Conservation (phyloP, 2,113 vertebrate genomes). For the Stegostoma tigrinum region DNA sequence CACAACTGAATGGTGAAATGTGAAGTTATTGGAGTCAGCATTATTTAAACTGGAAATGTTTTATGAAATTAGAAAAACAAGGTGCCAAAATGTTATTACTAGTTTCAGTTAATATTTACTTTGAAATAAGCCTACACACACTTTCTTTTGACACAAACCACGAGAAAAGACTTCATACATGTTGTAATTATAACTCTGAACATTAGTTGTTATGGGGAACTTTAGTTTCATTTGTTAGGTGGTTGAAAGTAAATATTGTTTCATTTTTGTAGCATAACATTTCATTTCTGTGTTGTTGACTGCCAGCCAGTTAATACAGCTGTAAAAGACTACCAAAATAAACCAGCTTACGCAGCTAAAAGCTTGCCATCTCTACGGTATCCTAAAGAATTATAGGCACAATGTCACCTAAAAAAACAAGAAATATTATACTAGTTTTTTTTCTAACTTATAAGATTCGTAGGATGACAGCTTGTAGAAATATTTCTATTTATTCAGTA, state of each 20-base stretch:
- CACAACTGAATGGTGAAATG: background rate
- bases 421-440: background rate
- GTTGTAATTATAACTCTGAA: background rate
- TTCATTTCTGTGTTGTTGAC: background rate
- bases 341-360: background rate
- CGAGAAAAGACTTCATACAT: constrained; percentile 10
- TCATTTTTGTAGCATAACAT: constrained; percentile 32
- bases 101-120: constrained; percentile 16
- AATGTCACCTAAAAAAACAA: background rate
- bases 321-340: background rate
- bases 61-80: constrained; percentile 33
- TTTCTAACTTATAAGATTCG: background rate
- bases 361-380: background rate
- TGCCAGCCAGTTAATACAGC: constrained; percentile 24
- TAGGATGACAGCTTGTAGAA: background rate
- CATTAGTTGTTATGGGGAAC: background rate
- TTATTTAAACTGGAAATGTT: constrained; percentile 16
- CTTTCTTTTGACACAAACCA: constrained; percentile 18
- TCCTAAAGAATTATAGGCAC: background rate
- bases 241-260: constrained; percentile 31
- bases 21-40: constrained; percentile 7
- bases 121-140: background rate
- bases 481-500: background rate
- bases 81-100: constrained; percentile 22
- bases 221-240: constrained; percentile 3